Evolutionary conservation across 2,113 vertebrate species (phyloP).

Genomic region (Willisornis vidua): DNA sequence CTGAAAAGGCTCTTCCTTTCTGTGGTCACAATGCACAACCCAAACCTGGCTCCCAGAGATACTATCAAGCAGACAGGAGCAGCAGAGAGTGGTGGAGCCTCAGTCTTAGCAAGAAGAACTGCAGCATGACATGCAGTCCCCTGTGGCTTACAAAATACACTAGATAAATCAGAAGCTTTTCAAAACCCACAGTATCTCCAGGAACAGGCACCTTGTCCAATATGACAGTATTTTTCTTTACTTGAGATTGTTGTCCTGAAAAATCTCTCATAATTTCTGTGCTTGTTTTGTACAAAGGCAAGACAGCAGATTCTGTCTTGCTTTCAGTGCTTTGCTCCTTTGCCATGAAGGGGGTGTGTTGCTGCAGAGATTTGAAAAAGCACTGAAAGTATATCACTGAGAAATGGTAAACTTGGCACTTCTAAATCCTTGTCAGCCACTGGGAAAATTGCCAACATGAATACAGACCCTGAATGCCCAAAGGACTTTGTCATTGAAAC

Average conservation of each 20-base stretch:
- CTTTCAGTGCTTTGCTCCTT: background rate
- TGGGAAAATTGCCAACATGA: background rate
- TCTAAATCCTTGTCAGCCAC: background rate
- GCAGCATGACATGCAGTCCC: background rate
- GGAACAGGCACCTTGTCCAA: background rate
- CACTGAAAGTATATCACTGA: background rate
- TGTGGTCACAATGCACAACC: background rate
- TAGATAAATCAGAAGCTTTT: constrained; percentile 4
- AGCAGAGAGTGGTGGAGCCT: background rate
- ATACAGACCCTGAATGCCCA: background rate
- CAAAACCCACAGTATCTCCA: background rate
- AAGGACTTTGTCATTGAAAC: background rate
- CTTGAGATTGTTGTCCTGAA: background rate
- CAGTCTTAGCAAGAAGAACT: background rate
- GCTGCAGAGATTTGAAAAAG: background rate
- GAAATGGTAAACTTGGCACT: background rate
- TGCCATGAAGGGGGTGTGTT: background rate
- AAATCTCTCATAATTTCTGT: constrained; percentile 1
- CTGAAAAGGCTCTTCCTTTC: background rate
- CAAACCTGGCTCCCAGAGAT: background rate
- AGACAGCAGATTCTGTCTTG: background rate
- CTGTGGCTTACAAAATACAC: background rate
- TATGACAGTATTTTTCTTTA: background rate
- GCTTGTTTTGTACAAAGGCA: background rate
- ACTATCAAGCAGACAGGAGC: background rate